Base-by-base conservation (phyloP, 2,797 vertebrate genomes). In the Rallus crepitans region DNA sequence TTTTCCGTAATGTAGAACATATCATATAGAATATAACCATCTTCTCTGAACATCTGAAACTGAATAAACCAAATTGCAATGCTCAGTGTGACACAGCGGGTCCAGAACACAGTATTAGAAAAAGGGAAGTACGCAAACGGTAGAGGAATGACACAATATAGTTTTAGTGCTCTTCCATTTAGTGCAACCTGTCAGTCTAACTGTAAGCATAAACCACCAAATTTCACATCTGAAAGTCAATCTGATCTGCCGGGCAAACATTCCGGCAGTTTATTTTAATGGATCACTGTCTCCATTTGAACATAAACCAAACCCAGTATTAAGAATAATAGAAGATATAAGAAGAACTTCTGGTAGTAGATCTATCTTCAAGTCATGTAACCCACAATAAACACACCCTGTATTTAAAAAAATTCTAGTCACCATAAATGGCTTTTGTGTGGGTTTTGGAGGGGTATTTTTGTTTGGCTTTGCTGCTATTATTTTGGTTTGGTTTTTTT, bases 241-340 rank as follows among this genome's bases (percentile, higher is more conserved):
- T 16, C 45, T 79, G 71, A 88, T n/a, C 55, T 89, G 28, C 65
- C 61, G 20, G 56, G 31, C 59, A 87, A 91, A 71, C 14, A 53
- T 24, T 83, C 65, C 56, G 15, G 48, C 15, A 82, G 45, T 72
- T 94, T 66, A 27, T 96, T 95, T 89, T 77, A 94, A 31, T 18
- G 31, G 65, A 87, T 60, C 53, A 47, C 48, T 68, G 25, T 82
- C 27, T 94, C n/a, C 31, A 30, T 48, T 87, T 42, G 82, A 80
- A 69, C 28, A 89, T 33, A 37, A 52, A 82, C 82, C 66, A 94
- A 87, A 64, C 9, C 8, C 20, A 1, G 0, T 60, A 7, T 13
- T 70, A 63, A 3, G 42, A 64, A 56, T 25, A 69, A 35, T 0
- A 80, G 55, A 84, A 91, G 10, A 37, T 28, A 73, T 4, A 45